phyloP scores from a whole-genome alignment of 2,797 vertebrate genomes.

The Chaunax sp. region DNA sequence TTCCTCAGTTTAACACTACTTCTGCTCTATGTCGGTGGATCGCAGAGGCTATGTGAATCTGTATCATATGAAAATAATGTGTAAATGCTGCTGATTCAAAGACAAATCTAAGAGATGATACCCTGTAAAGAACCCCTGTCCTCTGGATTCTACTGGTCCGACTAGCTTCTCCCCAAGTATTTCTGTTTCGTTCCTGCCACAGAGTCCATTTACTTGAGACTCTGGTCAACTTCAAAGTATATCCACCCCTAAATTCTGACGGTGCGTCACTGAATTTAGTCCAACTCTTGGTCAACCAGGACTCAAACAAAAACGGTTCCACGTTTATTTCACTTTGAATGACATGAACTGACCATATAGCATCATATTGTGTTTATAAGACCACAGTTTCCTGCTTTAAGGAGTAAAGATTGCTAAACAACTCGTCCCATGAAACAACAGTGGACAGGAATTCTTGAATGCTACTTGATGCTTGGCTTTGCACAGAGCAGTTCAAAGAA shows the following conservation, averaged over 20 bases:
- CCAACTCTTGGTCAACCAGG: too few species aligned
- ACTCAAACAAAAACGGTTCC: too few species aligned
- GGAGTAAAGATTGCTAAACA: slow-evolving; percentile 4
- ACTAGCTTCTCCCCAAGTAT: slow-evolving; percentile 22
- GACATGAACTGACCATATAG: not conserved
- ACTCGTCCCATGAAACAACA: slow-evolving; percentile 23
- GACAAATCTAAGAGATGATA: slow-evolving; percentile 69
- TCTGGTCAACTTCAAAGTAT: too few species aligned
- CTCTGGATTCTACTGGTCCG: slow-evolving; percentile 43
- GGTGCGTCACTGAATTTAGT: slow-evolving; percentile 30
- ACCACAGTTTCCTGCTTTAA: slow-evolving; percentile 21
- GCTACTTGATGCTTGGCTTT: slow-evolving; percentile 65
- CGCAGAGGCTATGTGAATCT: slow-evolving; percentile 76
- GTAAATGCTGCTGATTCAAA: slow-evolving; percentile 81
- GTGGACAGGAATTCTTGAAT: slow-evolving; percentile 52
- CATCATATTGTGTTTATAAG: slow-evolving; percentile 23
- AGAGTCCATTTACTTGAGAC: too few species aligned
- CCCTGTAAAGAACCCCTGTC: slow-evolving; percentile 69
- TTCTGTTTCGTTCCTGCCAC: slow-evolving; percentile 1
- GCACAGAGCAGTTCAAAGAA: slow-evolving; percentile 56
- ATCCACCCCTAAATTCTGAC: slow-evolving; percentile 3
- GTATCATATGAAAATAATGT: slow-evolving; percentile 78
- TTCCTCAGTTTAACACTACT: slow-evolving; percentile 65
- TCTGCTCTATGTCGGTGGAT: slow-evolving; percentile 71
- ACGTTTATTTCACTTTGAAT: too few species aligned